Base-by-base conservation (phyloP, 2,888 invertebrate genomes). In the Ochropleura plecta region DNA sequence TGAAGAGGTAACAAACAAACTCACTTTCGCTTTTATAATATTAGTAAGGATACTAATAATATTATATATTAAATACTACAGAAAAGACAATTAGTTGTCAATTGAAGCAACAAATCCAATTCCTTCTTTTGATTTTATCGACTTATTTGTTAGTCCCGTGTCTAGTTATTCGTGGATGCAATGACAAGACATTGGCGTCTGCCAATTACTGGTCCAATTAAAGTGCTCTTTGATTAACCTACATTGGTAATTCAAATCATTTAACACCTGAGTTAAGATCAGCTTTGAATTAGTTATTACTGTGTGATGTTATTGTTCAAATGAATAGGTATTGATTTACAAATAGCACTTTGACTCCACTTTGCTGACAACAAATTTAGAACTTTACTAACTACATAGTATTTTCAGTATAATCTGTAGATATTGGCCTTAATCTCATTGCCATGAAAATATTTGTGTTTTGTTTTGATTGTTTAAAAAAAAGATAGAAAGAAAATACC, bases 191-290 rank as follows among this genome's bases (percentile, higher is more conserved):
- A 40, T 20, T 66, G 30, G 30, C 30, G 16, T 20, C 66, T 20
- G 30, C n/a, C 65, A 20, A 70, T 70, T 66, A 63, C 30, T 59
- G 63, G 60, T 40, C 42, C 40, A 49, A 76, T 70, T 69, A 76
- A 51, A 40, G 4, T 64, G 63, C 51, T 44, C 82, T 62, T 81
- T 76, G 48, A 70, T 81, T 69, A 76, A 40, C 16, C 12, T 40
- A 20, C 51, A 70, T 42, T 44, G 20, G 46, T 18, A 59, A 67
- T 53, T 64, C 48, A 44, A 44, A 64, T 49, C 16, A 60, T 64
- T 64, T 60, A 53, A 48, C 40, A 70, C 51, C 57, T 16, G 63
- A 66, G 5, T 14, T 48, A 42, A 8, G 16, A 42, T 67, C 44
- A 20, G 63, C 63, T 55, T 64, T 16, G 7, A 63, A 53, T 67